These are phyloP conservation scores for Carabus problematicus DNA, from an alignment of 2,888 invertebrate species.

Conservation along the genomic window DNA sequence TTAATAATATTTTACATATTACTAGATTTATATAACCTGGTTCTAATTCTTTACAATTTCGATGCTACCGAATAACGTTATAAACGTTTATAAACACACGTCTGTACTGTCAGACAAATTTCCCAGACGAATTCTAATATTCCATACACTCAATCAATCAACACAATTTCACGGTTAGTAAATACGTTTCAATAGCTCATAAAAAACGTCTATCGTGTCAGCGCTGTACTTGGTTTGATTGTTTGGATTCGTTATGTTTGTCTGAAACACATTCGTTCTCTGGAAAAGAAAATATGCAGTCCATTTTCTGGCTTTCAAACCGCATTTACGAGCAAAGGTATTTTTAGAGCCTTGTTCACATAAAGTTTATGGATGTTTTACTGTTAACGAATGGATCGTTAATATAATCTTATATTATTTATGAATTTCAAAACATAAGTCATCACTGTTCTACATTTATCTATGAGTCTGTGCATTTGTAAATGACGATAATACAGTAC, in stretches of 20 bases:
- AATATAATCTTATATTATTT: constrained; percentile 8
- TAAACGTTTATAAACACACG: too few relatives aligned
- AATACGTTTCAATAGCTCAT: too few relatives aligned
- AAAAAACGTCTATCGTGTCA: not conserved
- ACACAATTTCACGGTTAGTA: too few relatives aligned
- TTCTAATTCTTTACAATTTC: too few relatives aligned
- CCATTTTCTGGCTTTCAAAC: constrained; percentile 16
- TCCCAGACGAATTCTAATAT: too few relatives aligned
- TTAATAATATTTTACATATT: too few relatives aligned
- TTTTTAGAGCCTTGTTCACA: constrained; percentile 21
- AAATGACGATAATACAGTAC: not conserved
- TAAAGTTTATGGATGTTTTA: constrained; percentile 20
- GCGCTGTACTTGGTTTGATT: constrained; percentile 1
- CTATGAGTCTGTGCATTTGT: not conserved
- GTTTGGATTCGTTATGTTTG: constrained; percentile 3
- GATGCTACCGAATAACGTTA: too few relatives aligned
- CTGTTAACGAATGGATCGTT: constrained; percentile 9
- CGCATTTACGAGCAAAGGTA: constrained; percentile 8
- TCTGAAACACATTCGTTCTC: not conserved
- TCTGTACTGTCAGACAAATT: too few relatives aligned
- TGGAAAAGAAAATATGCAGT: constrained; percentile 17
- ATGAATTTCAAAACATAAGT: not conserved
- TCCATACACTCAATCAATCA: too few relatives aligned
- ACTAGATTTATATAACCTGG: too few relatives aligned
- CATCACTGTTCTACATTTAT: not conserved